Evolutionary conservation across 2,888 invertebrate species (phyloP), one percentile per base, ranked within the genome.

Genomic region (Homarus gammarus): DNA sequence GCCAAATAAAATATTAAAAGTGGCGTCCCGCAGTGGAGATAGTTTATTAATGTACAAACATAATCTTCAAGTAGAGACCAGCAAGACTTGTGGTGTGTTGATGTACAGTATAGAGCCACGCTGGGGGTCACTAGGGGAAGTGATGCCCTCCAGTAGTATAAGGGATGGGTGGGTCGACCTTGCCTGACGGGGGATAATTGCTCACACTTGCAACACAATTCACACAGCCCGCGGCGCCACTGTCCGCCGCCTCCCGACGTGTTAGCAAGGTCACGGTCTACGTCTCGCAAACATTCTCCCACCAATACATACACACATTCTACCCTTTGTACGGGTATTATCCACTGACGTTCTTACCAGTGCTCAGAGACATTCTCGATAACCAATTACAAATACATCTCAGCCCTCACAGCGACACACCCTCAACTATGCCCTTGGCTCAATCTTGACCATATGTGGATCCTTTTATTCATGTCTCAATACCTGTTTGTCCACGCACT

Each of bases 101-200:
- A 18, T 56, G 1, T 3, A 18, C 3, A 56, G 15, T 49, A 49
- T 49, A 15, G 15, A 49, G 49, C 49, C 49, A 49, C 49, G 49
- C 1, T 49, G 49, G 49, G 15, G 15, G 49, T 12, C 5, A 44
- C 44, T 22, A 22, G 22, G 0, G 64, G 64, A 64, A 27, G 64
- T 64, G 2, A 27, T 56, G 1, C 5, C 61, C 33, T 31, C 61
- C 61, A 31, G 61, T 31, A 44, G n/a, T 18, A 38, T n/a, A 8
- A 36, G 49, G n/a, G 44, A 51, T 49, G 27, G 27, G 33, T 18
- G 51, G 75, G 73, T 73, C 38, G 68, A 75, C 73, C 84, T 84
- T 70, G 84, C 56, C 73, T 72, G 73, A 73, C 72, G 38, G 51
- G 83, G 33, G 70, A 75, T 84, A 84, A 84, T 84, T 84, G 84